phyloP scores from a whole-genome alignment of 2,113 vertebrate species.

The Colistium nudipinnis region DNA sequence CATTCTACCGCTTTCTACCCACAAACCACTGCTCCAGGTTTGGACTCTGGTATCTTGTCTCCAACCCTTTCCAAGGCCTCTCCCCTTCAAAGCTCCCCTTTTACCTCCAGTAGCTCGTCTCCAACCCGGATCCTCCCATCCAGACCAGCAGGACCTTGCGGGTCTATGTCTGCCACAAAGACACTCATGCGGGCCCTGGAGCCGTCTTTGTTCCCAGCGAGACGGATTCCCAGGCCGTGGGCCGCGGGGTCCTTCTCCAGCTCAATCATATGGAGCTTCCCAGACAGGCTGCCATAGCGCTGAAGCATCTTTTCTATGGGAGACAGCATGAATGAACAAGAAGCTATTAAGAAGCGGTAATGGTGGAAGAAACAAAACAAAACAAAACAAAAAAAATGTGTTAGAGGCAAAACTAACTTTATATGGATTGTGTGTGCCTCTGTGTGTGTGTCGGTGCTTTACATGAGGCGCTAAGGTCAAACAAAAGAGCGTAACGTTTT shows the following conservation, averaged over 20 bases:
- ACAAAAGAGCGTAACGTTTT: neutral
- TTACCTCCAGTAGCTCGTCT: constrained; percentile 95
- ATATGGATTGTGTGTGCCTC: constrained; percentile 2
- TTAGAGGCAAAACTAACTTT: neutral
- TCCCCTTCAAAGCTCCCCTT: constrained; percentile 24
- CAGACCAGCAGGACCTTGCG: constrained; percentile 89
- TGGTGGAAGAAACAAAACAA: neutral
- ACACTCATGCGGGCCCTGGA: constrained; percentile 91
- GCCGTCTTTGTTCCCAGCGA: constrained; percentile 89
- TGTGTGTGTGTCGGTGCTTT: constrained; percentile 7
- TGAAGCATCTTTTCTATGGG: constrained; percentile 86
- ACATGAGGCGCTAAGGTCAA: neutral
- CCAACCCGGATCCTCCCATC: constrained; percentile 90
- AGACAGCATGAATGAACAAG: constrained; percentile 43
- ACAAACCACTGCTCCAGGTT: constrained; percentile 31
- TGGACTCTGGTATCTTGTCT: constrained; percentile 15
- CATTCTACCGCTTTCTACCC: constrained; percentile 22
- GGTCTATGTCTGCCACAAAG: constrained; percentile 89
- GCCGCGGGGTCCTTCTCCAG: constrained; percentile 87
- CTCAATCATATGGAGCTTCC: constrained; percentile 91
- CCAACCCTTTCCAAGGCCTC: neutral
- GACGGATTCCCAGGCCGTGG: constrained; percentile 89
- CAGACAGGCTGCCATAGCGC: constrained; percentile 89
- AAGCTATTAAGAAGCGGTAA: constrained; percentile 43
- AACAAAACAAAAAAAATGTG: neutral